phyloP scores from a whole-genome alignment of 1,140 invertebrate genomes.

The Sipha flava region DNA sequence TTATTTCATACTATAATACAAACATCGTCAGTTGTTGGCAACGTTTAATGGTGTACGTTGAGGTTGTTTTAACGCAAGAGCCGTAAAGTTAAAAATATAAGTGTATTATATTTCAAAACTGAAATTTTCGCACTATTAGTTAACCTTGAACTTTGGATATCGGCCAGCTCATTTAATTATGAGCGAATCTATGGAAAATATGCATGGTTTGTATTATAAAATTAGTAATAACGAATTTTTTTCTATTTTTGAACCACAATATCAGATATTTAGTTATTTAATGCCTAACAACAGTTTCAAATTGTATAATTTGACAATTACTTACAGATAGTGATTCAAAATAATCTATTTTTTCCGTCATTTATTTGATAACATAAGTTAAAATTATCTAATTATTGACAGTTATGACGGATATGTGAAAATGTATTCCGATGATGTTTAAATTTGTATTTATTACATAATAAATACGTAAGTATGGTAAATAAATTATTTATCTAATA shows the following conservation, averaged over 20 bases:
- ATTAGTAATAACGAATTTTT: neutral
- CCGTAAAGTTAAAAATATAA: neutral
- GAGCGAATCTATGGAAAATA: neutral
- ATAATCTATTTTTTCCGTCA: no score
- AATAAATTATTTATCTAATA: no score
- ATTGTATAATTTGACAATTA: no score
- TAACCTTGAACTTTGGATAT: slow-evolving; percentile 20
- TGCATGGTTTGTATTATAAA: neutral
- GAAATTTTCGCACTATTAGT: neutral
- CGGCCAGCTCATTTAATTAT: neutral
- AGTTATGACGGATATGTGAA: no score
- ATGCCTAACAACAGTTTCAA: neutral
- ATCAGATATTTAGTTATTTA: neutral
- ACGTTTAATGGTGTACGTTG: neutral
- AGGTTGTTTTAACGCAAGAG: neutral
- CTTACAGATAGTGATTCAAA: no score
- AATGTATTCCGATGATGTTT: no score
- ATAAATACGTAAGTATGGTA: no score
- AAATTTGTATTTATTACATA: no score
- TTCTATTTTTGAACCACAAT: neutral
- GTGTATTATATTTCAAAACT: slow-evolving; percentile 9
- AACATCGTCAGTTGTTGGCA: neutral
- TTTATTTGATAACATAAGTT: no score
- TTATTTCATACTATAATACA: neutral
- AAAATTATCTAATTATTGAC: no score